Conservation (phyloP, 1,140 invertebrate species). For the Zaprionus davidi region DNA sequence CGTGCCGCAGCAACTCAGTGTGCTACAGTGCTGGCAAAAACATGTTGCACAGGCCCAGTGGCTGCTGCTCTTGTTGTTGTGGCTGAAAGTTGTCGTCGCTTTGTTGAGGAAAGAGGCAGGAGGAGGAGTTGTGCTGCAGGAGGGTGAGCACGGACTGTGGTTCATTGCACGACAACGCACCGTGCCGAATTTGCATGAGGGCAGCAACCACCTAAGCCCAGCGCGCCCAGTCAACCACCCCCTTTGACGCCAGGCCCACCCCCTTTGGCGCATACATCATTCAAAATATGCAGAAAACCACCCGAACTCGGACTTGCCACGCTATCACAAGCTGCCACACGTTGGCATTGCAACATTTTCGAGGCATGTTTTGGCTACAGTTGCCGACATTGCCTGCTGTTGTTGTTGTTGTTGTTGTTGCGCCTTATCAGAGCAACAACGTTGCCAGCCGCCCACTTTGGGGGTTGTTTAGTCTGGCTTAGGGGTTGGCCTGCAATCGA, state of each 20-base stretch:
- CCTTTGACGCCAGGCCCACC: constrained; percentile 13
- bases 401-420: constrained; percentile 32
- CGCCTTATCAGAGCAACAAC: constrained; percentile 67
- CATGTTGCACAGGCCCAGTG: constrained; percentile 48
- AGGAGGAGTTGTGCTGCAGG: no score
- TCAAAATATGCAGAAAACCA: constrained; percentile 74
- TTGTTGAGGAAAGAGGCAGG: background rate
- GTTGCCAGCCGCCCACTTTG: constrained; percentile 37
- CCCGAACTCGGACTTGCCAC: constrained; percentile 37
- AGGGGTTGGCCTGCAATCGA: constrained; percentile 64
- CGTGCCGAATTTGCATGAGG: constrained; percentile 75
- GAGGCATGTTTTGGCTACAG: constrained; percentile 39
- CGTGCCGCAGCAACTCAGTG: constrained; percentile 54
- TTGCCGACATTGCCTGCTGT: constrained; percentile 16
- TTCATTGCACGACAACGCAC: constrained; percentile 62
- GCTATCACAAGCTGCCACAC: constrained; percentile 81
- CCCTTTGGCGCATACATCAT: constrained; percentile 62
- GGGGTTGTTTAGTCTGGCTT: constrained; percentile 70
- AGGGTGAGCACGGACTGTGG: constrained; percentile 15
- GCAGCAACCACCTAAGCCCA: constrained; percentile 4
- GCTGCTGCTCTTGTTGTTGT: background rate
- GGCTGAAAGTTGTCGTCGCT: constrained; percentile 55
- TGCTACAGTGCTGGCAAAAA: constrained; percentile 57
- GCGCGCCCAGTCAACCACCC: constrained; percentile 7
- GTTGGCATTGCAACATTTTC: constrained; percentile 80